Evolutionary conservation across 2,888 invertebrate genomes (phyloP).

Genomic region (Vesta saturnalis): DNA sequence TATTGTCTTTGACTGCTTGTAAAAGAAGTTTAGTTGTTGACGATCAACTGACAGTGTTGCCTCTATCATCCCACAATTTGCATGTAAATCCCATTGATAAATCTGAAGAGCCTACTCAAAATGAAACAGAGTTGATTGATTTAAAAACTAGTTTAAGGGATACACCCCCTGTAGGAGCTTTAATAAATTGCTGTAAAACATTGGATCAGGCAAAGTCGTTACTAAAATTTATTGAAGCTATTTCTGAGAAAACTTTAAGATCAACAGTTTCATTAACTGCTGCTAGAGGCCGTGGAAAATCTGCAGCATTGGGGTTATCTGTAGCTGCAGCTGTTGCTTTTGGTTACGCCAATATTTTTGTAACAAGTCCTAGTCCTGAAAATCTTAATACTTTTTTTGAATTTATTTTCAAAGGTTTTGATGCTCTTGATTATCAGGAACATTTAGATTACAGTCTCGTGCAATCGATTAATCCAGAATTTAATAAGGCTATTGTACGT

Average conservation of each 20-base stretch:
- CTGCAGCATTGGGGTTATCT: constrained; percentile 94
- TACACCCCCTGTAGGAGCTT: constrained; percentile 89
- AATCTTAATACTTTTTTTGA: constrained; percentile 98
- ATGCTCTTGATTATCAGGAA: constrained; percentile 93
- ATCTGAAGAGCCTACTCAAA: constrained; percentile 62
- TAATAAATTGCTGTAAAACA: constrained; percentile 91
- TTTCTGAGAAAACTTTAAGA: constrained; percentile 89
- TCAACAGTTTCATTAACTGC: constrained; percentile 96
- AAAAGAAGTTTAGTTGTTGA: constrained; percentile 92
- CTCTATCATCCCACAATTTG: constrained; percentile 89
- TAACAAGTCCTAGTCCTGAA: constrained; percentile 98
- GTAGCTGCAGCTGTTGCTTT: constrained; percentile 87
- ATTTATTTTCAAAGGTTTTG: constrained; percentile 95
- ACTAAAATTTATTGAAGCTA: constrained; percentile 91
- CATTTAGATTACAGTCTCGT: constrained; percentile 95
- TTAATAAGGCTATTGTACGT: constrained; percentile 94
- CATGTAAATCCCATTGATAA: constrained; percentile 79
- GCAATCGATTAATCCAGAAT: constrained; percentile 94
- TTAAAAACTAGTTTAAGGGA: constrained; percentile 87
- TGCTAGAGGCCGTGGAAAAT: constrained; percentile 97
- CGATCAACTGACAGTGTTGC: constrained; percentile 90
- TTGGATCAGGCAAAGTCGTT: constrained; percentile 94
- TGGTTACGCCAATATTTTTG: constrained; percentile 90
- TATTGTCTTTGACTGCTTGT: constrained; percentile 90
- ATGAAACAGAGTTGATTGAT: constrained; percentile 72